These are phyloP conservation scores for Oscheius sp. DNA, from an alignment of 2,888 invertebrate genomes.

Conservation along the genomic window DNA sequence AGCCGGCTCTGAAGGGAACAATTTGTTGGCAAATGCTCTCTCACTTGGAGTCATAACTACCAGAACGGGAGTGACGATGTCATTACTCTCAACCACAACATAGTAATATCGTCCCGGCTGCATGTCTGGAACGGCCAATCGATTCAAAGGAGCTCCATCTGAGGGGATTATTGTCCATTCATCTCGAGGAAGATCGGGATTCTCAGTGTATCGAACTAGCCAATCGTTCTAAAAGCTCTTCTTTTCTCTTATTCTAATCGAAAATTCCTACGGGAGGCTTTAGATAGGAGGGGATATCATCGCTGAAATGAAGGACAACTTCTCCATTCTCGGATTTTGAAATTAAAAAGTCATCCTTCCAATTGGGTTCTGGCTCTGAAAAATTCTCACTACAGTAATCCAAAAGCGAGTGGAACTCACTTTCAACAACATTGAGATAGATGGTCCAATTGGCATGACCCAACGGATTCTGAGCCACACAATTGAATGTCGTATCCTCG, in stretches of 20 bases:
- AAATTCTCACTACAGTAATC: neutral
- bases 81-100: conserved; percentile 63
- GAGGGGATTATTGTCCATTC: conserved; percentile 61
- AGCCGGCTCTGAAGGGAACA: conserved; percentile 59
- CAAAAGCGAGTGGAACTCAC: no score
- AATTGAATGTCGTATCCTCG: conserved; percentile 67
- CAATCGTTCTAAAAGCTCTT: conserved; percentile 56
- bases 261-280: conserved; percentile 53
- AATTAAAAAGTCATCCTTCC: conserved; percentile 62
- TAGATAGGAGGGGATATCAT: conserved; percentile 62
- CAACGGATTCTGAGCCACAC: conserved; percentile 67
- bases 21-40: neutral
- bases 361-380: conserved; percentile 57
- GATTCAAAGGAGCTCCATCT: conserved; percentile 55
- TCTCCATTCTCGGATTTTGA: conserved; percentile 63
- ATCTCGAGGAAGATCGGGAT: conserved; percentile 56
- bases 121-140: conserved; percentile 55
- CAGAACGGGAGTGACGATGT: conserved; percentile 62
- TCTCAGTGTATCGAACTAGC: conserved; percentile 63
- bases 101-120: conserved; percentile 64
- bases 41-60: conserved; percentile 65
- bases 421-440: conserved; percentile 55
- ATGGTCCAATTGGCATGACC: conserved; percentile 70
- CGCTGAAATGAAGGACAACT: conserved; percentile 59
- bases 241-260: conserved; percentile 4